A percentile compares a stretch with the other conserved stretches of the same genome.
phyloP scores from a whole-genome alignment of 2,888 invertebrate species.

The Herminia tarsipennalis region DNA sequence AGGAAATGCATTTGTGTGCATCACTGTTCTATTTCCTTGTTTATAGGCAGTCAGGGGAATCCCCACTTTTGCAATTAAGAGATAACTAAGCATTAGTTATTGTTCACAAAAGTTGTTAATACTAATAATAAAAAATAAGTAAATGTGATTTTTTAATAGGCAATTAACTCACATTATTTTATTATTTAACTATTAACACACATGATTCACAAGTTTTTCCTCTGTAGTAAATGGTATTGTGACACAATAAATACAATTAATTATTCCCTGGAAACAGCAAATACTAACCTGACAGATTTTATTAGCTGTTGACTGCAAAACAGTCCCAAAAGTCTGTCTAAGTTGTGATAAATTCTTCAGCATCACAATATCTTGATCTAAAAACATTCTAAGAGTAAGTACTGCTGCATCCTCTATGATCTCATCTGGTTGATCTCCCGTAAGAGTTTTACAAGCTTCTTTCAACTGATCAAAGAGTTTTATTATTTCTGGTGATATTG shows the following conservation, averaged over 20 bases:
- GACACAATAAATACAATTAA: background rate
- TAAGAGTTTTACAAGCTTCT: constrained; percentile 68
- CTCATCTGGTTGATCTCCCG: constrained; percentile 85
- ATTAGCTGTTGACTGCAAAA: constrained; percentile 80
- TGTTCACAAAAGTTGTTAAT: too few relatives aligned
- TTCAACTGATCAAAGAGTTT: constrained; percentile 60
- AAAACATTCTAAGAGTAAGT: constrained; percentile 86
- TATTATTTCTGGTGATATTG: constrained; percentile 60
- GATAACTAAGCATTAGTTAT: too few relatives aligned
- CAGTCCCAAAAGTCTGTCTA: constrained; percentile 86
- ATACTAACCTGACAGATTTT: constrained; percentile 84
- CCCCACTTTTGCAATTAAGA: too few relatives aligned
- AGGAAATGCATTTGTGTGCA: too few relatives aligned
- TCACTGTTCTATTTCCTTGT: too few relatives aligned
- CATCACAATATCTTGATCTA: constrained; percentile 86
- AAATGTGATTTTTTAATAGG: too few relatives aligned
- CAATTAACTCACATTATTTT: too few relatives aligned
- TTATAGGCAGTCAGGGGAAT: too few relatives aligned
- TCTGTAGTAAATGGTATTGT: too few relatives aligned
- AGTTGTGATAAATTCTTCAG: constrained; percentile 85
- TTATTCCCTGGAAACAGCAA: background rate
- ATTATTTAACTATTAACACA: too few relatives aligned
- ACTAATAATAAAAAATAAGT: too few relatives aligned
- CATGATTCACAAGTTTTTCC: too few relatives aligned
- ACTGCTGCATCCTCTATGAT: constrained; percentile 88